Conservation (phyloP, 1,140 invertebrate species). For the Trichonephila clavipes region DNA sequence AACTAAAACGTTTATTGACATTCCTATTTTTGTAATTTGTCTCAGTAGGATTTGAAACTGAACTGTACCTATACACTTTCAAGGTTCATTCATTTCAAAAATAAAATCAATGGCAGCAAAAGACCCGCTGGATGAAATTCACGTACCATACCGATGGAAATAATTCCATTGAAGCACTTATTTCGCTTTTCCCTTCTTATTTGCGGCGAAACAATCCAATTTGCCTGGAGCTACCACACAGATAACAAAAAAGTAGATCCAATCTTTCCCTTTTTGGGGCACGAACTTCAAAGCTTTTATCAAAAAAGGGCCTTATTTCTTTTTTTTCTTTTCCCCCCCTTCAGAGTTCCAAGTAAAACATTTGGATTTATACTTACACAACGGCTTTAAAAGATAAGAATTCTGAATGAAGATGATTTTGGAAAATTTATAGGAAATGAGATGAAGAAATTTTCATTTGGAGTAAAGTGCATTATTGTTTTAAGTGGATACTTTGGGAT, state of each 20-base stretch:
- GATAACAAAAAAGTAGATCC: background rate
- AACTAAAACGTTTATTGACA: no score
- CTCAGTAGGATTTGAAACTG: background rate
- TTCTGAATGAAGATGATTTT: background rate
- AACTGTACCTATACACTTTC: background rate
- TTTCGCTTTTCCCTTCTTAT: background rate
- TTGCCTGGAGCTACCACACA: background rate
- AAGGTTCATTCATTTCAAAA: background rate
- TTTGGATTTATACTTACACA: background rate
- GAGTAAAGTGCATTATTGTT: background rate
- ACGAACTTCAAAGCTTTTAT: conserved; percentile 6
- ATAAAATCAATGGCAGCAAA: background rate
- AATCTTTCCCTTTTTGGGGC: background rate
- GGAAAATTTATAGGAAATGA: background rate
- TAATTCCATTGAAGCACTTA: conserved; percentile 1
- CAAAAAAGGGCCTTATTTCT: background rate
- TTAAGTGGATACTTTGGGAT: background rate
- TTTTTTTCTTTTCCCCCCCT: background rate
- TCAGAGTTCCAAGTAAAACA: background rate
- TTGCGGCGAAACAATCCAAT: background rate
- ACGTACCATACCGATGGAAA: background rate
- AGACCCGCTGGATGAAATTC: background rate
- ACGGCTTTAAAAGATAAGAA: background rate
- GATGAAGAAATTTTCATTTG: background rate
- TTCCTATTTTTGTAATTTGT: no score